Percentiles rank a stretch among this genome's conserved stretches.
Conservation (phyloP, 30 jellyfish, hydroid and myxozoan genomes). For the Hydractinia echinata region DNA sequence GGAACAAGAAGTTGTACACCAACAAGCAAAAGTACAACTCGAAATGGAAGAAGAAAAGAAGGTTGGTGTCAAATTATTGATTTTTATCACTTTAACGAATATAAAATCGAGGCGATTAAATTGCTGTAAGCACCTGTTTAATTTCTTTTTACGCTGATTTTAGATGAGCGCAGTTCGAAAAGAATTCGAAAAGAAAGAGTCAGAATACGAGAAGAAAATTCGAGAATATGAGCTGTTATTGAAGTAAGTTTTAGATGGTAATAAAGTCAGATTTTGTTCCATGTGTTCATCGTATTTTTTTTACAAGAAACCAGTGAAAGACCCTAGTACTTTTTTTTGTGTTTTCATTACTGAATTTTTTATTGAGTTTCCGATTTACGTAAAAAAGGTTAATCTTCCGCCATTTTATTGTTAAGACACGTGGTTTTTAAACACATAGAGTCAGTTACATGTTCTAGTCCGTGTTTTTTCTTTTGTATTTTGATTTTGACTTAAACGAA, state of each 20-base stretch:
- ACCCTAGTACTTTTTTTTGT: no score
- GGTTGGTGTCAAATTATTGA: not conserved
- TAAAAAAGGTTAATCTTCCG: no score
- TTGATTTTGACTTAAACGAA: no score
- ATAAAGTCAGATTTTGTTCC: not conserved
- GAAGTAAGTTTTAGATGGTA: not conserved
- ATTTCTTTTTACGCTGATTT: not conserved
- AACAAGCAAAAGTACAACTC: conserved; percentile 19
- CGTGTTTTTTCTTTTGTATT: no score
- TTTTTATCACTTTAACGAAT: not conserved
- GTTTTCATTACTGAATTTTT: no score
- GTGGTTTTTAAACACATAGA: no score
- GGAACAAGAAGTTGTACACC: conserved; percentile 10
- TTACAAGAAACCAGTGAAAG: not conserved
- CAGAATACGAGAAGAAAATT: conserved; percentile 20
- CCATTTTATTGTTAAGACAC: no score
- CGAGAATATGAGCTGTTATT: not conserved
- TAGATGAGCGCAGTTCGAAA: not conserved
- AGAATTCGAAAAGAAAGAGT: conserved; percentile 4
- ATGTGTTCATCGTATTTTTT: not conserved
- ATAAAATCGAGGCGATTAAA: not conserved
- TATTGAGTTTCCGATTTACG: no score
- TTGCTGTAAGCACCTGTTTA: not conserved
- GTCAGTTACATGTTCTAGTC: no score
- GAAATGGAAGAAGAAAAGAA: conserved; percentile 10